Evolutionary conservation across 1,140 invertebrate species (phyloP).

Genomic region (Sarcophaga peregrina): DNA sequence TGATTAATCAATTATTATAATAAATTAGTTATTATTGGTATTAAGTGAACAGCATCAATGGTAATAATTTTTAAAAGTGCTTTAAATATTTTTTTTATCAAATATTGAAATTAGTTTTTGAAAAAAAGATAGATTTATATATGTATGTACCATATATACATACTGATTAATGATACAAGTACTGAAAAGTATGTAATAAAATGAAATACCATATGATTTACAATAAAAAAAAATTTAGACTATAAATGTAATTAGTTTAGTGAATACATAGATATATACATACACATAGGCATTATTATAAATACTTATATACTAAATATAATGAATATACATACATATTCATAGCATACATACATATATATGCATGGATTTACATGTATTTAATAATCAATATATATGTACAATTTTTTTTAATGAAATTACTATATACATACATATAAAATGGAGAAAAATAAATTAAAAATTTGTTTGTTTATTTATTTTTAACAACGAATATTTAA

Average conservation of each 20-base stretch:
- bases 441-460: background rate
- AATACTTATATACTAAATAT: no score
- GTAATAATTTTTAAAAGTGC: background rate
- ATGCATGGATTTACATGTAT: background rate
- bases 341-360: background rate
- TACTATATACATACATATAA: background rate
- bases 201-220: background rate
- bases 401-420: conserved; percentile 7
- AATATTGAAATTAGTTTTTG: no score
- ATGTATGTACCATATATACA: background rate
- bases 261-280: background rate
- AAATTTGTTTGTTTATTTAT: conserved; percentile 13
- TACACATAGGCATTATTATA: background rate
- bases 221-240: no score
- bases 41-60: no score
- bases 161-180: no score
- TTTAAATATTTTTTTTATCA: background rate
- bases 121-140: background rate
- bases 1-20: background rate
- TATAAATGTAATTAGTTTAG: background rate
- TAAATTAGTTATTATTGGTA: background rate
- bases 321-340: no score
- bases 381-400: background rate
- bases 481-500: conserved; percentile 22
- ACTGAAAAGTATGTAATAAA: background rate